Conservation (phyloP, 2,113 vertebrate genomes). For the Sinocyclocheilus anophthalmus region DNA sequence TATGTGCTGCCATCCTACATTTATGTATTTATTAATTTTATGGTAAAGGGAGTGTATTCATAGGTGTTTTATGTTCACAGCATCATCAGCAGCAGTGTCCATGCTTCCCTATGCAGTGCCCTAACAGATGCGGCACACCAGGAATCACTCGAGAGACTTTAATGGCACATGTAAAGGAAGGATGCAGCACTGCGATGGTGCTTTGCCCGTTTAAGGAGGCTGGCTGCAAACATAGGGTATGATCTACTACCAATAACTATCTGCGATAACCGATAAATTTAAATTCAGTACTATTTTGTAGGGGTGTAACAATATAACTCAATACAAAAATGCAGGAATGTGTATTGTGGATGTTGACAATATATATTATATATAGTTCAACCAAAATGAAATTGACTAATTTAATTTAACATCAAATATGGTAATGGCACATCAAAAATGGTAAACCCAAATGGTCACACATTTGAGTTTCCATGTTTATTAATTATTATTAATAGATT, state of each 20-base stretch:
- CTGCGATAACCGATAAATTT: not conserved
- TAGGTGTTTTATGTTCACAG: constrained; percentile 66
- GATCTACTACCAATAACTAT: constrained; percentile 29
- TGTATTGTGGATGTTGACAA: not conserved
- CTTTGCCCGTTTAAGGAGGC: constrained; percentile 97
- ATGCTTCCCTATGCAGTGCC: constrained; percentile 89
- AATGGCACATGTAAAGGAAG: constrained; percentile 90
- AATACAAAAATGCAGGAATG: not conserved
- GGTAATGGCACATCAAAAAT: not conserved
- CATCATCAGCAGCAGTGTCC: constrained; percentile 98
- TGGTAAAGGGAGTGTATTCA: not conserved
- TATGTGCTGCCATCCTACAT: not conserved
- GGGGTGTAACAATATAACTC: not conserved
- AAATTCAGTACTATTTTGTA: not conserved
- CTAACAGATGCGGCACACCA: constrained; percentile 90
- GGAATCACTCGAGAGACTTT: constrained; percentile 91
- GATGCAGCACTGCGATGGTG: constrained; percentile 87
- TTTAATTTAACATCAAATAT: too few relatives aligned
- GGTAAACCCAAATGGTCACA: not conserved
- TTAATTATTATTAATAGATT: too few relatives aligned
- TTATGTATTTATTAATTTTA: not conserved
- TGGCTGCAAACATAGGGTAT: constrained; percentile 95
- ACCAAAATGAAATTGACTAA: not conserved
- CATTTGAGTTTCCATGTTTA: too few relatives aligned
- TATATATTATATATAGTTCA: not conserved